These are phyloP conservation scores for Elgonia sp. DNA, from an alignment of 2,888 invertebrate species.

Conservation along the genomic window DNA sequence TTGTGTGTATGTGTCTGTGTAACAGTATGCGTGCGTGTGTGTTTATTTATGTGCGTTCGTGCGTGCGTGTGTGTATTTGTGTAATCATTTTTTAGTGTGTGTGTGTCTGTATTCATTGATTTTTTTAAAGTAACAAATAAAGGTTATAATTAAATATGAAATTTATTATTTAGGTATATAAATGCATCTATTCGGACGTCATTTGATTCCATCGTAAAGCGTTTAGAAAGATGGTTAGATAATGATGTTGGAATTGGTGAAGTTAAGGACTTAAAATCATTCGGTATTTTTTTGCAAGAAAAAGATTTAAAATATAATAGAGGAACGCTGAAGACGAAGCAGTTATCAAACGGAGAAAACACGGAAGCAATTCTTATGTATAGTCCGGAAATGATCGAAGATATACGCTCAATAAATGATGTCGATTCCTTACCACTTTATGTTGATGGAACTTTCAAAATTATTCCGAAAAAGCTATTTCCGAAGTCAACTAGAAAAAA, in stretches of 20 bases:
- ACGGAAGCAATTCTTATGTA: constrained; percentile 10
- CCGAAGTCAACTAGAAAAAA: background rate
- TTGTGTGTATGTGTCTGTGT: too few relatives aligned
- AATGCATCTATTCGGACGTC: background rate
- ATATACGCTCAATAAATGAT: background rate
- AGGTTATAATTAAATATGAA: background rate
- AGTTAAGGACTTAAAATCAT: background rate
- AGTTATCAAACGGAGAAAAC: background rate
- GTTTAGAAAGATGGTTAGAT: constrained; percentile 21
- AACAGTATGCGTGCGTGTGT: too few relatives aligned
- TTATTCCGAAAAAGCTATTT: background rate
- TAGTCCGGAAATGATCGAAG: constrained; percentile 6
- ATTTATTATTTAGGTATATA: background rate
- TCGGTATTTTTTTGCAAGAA: background rate
- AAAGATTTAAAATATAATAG: background rate
- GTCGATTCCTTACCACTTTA: constrained; percentile 4
- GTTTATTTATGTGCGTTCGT: too few relatives aligned
- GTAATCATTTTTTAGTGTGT: too few relatives aligned
- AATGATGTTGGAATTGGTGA: constrained; percentile 5
- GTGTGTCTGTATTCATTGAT: too few relatives aligned
- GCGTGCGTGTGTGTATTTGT: too few relatives aligned
- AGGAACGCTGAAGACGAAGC: background rate
- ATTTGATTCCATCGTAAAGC: background rate
- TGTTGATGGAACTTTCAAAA: constrained; percentile 2
- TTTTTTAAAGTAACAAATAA: background rate